phyloP scores from a whole-genome alignment of 2,113 vertebrate genomes.

The Clarias magur region DNA sequence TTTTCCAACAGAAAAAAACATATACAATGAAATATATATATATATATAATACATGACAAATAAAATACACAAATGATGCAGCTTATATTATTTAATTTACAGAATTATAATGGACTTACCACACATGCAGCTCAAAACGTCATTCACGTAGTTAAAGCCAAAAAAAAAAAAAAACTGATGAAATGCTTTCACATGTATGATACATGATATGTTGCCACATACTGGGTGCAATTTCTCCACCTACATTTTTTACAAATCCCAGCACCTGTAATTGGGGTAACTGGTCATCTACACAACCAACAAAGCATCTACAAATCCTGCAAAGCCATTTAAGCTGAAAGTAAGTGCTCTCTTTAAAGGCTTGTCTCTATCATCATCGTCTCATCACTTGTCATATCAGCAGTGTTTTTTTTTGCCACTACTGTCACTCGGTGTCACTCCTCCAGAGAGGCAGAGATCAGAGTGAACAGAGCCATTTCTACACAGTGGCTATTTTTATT shows the following conservation, averaged over 20 bases:
- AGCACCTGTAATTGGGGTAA: background rate
- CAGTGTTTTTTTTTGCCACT: constrained; percentile 13
- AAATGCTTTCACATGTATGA: background rate
- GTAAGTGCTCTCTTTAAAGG: constrained; percentile 10
- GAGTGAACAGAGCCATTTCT: constrained; percentile 58
- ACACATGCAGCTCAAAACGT: background rate
- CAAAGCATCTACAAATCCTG: background rate
- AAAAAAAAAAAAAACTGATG: background rate
- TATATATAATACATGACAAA: background rate
- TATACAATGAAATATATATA: background rate
- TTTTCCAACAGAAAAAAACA: background rate
- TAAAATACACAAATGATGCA: background rate
- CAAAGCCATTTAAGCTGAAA: background rate
- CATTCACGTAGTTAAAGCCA: background rate
- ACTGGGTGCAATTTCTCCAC: background rate
- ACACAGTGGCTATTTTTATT: constrained; percentile 67
- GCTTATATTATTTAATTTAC: background rate
- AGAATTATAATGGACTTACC: too few species aligned
- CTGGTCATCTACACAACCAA: too few species aligned
- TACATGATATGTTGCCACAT: background rate
- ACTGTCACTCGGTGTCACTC: constrained; percentile 64
- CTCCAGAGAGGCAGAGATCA: constrained; percentile 47
- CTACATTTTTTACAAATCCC: background rate
- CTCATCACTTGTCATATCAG: constrained; percentile 55
- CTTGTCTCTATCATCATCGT: constrained; percentile 49